Evolutionary conservation across 2,888 invertebrate genomes (phyloP), one percentile per base, ranked within the genome.

Genomic region (Antheraea yamamai): DNA sequence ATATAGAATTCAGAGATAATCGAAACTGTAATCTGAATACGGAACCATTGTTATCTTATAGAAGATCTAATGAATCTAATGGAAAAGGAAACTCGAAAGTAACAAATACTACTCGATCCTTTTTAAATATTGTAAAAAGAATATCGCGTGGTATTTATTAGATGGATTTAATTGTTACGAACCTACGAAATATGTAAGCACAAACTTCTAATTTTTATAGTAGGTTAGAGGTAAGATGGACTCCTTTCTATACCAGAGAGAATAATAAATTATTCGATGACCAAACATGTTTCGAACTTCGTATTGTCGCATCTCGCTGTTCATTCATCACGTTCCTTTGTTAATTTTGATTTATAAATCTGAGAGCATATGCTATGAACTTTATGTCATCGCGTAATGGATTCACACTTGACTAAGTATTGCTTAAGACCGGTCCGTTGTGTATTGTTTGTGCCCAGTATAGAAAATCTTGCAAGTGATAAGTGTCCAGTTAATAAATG

Each of bases 291-390:
- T 70, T 39, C 70, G 39, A 26, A 47, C 52, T 66, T 61, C 23
- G 47, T 72, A 79, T 79, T 78, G 82, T 84, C 79, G 77, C 76
- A 58, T 23, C 47, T 72, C 73, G 76, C 75, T 61, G 73, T 74
- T 85, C 83, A 88, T 88, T 87, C 81, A 87, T 87, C 84, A 85
- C 79, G 79, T 77, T 76, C 82, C 80, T 81, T 82, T 81, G 80
- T 84, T 79, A 77, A 80, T 80, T 79, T 79, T 78, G 71, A 72
- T 76, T 75, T 77, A 80, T 70, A 70, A 39, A 70, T 70, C 78
- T 75, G 78, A 80, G 72, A 66, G 26, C 26, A 61, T 72, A 76
- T 76, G 81, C 80, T 80, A 78, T 84, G 81, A 81, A 84, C 85
- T 85, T 83, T 87, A 82, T 82, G 77, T 76, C 80, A 78, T 79